Percentiles rank a stretch among this genome's conserved stretches.
phyloP scores from a whole-genome alignment of 2,113 vertebrate genomes.

The Chitala chitala region DNA sequence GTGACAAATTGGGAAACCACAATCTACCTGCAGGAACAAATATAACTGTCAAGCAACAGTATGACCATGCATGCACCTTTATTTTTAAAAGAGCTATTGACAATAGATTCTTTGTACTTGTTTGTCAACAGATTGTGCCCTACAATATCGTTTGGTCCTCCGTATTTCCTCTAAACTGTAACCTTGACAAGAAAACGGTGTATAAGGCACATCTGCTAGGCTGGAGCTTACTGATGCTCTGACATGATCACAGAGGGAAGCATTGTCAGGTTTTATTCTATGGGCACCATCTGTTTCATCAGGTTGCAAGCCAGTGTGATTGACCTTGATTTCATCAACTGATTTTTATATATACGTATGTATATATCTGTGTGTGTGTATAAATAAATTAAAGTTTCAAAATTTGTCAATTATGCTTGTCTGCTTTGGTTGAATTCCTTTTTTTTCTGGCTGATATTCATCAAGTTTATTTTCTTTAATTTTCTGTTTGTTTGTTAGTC shows the following conservation, averaged over 20 bases:
- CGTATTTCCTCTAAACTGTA: slow-evolving; percentile 63
- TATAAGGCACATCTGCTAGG: slow-evolving; percentile 64
- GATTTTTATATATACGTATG: no score
- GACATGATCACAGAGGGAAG: slow-evolving; percentile 62
- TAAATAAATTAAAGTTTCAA: neutral
- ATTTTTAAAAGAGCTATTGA: neutral
- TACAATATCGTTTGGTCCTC: slow-evolving; percentile 61
- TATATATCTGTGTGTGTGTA: neutral
- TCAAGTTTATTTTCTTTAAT: neutral
- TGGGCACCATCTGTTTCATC: slow-evolving; percentile 88
- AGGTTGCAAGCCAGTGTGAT: slow-evolving; percentile 62
- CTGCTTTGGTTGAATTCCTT: neutral
- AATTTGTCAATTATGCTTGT: neutral
- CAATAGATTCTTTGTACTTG: slow-evolving; percentile 29
- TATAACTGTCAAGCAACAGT: neutral
- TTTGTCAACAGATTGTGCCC: slow-evolving; percentile 59
- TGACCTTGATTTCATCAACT: slow-evolving; percentile 85
- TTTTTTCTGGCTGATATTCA: neutral
- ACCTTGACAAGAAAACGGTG: slow-evolving; percentile 70
- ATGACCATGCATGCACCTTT: neutral
- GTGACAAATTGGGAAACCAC: neutral
- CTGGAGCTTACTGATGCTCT: slow-evolving; percentile 64
- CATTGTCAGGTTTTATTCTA: slow-evolving; percentile 76
- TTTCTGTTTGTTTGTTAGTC: neutral
- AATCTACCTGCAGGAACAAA: neutral